A percentile compares a stretch with the other conserved stretches of the same genome.
phyloP scores from a whole-genome alignment of 2,888 invertebrate species.

The Operophtera brumata region DNA sequence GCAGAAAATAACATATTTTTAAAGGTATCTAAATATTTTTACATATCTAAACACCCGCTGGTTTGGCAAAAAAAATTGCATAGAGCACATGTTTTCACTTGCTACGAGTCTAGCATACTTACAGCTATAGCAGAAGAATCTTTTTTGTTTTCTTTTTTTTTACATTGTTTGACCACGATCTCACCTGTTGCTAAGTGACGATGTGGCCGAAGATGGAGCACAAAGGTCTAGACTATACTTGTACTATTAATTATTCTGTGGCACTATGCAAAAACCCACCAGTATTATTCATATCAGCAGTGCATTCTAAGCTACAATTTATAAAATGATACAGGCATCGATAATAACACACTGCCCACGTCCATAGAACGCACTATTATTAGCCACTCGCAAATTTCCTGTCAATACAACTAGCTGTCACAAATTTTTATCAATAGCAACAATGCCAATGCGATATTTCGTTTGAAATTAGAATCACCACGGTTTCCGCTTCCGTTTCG shows the following conservation, averaged over 20 bases:
- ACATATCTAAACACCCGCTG: no score
- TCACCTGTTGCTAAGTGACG: no score
- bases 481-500: constrained; percentile 79
- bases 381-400: constrained; percentile 72
- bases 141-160: background rate
- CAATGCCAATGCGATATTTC: constrained; percentile 75
- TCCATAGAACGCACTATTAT: constrained; percentile 60
- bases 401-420: constrained; percentile 67
- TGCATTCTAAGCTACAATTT: constrained; percentile 15
- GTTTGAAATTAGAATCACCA: constrained; percentile 79
- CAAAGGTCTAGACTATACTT: no score
- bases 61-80: no score
- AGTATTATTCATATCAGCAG: background rate
- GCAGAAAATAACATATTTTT: constrained; percentile 10
- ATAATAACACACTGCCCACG: constrained; percentile 38
- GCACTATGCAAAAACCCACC: background rate
- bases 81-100: background rate
- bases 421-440: constrained; percentile 77
- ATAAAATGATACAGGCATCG: constrained; percentile 17
- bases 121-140: no score
- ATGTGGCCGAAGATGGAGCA: no score
- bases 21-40: background rate
- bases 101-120: background rate
- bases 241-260: no score
- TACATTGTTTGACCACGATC: no score